phyloP scores from a whole-genome alignment of 2,113 vertebrate species.

The Athene noctua region DNA sequence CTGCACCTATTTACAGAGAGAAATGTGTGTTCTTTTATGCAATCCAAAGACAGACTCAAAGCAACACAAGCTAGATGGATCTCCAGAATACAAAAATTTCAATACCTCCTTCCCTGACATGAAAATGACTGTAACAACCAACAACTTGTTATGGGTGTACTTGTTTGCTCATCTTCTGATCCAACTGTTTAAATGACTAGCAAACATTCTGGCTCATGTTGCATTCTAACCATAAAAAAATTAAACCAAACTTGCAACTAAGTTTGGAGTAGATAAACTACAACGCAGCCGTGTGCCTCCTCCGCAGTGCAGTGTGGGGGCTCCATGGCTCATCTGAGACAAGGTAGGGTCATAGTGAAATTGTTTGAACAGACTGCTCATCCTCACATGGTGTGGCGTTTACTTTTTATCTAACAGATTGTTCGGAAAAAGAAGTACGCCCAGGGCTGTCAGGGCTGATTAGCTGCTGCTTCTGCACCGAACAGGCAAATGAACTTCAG shows the following conservation, averaged over 20 bases:
- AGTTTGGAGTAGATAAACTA: not conserved
- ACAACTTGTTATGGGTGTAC: not conserved
- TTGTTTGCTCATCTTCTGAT: not conserved
- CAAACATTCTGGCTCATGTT: not conserved
- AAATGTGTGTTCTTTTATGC: not conserved
- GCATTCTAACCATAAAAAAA: not conserved
- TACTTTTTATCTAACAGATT: not conserved
- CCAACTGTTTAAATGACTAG: not conserved
- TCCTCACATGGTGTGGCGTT: not conserved
- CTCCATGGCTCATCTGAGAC: not conserved
- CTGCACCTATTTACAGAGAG: not conserved
- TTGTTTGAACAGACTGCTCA: rapidly evolving
- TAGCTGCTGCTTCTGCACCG: not conserved
- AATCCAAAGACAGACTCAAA: not conserved
- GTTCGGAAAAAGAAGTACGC: not conserved
- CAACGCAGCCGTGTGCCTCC: not conserved
- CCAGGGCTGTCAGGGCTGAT: not conserved
- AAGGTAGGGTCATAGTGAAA: not conserved
- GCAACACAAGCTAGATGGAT: not conserved
- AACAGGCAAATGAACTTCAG: not conserved
- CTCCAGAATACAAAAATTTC: not conserved
- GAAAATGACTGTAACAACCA: not conserved
- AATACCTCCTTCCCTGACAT: not conserved
- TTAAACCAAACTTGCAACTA: not conserved
- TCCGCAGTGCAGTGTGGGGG: not conserved